Conservation (phyloP, 2,797 vertebrate genomes). For the Protonibea diacanthus region DNA sequence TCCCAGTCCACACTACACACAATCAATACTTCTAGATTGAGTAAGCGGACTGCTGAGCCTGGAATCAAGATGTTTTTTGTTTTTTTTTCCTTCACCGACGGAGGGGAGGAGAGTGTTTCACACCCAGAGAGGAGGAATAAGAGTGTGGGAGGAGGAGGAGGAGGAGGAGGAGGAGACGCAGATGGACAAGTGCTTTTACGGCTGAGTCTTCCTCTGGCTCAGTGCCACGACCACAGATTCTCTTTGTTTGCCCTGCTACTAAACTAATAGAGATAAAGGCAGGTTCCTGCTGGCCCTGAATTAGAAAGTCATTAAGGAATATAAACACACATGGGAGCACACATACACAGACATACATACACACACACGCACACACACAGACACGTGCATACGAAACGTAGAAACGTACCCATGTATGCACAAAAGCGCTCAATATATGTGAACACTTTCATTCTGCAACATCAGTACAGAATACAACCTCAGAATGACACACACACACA, state of each 20-base stretch:
- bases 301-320: slow-evolving; percentile 91
- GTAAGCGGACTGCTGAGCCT: slow-evolving; percentile 48
- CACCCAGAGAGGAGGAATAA: slow-evolving; percentile 56
- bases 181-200: slow-evolving; percentile 88
- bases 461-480: slow-evolving; percentile 9
- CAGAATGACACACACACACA: slow-evolving; percentile 57
- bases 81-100: slow-evolving; percentile 35
- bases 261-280: slow-evolving; percentile 91
- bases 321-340: slow-evolving; percentile 81
- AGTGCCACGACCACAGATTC: slow-evolving; percentile 87
- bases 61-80: slow-evolving; percentile 54
- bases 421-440: slow-evolving; percentile 6
- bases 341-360: slow-evolving; percentile 19
- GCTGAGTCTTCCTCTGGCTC: slow-evolving; percentile 87
- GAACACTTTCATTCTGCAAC: slow-evolving; percentile 17
- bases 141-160: slow-evolving; percentile 44
- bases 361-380: slow-evolving; percentile 5
- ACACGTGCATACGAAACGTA: background rate
- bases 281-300: slow-evolving; percentile 90
- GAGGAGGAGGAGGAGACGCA: slow-evolving; percentile 75
- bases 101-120: slow-evolving; percentile 55
- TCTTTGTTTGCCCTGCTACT: slow-evolving; percentile 89
- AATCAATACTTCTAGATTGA: slow-evolving; percentile 69
- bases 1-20: slow-evolving; percentile 26
- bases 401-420: slow-evolving; percentile 5